Base-by-base conservation (phyloP, 2,113 vertebrate genomes). In the Heterocephalus glaber region DNA sequence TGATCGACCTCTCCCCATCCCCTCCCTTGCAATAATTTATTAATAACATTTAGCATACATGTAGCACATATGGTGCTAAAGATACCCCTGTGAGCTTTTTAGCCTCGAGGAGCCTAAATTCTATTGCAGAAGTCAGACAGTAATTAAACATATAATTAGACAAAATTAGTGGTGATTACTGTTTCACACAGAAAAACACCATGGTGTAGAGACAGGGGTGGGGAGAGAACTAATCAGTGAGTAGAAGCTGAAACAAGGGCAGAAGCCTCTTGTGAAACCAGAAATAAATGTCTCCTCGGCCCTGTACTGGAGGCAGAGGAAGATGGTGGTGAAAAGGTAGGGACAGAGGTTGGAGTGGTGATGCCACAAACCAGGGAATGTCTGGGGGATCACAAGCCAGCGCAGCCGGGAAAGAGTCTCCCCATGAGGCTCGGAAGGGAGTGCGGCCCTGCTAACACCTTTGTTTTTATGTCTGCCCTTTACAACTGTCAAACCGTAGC, bases 71-170 rank as follows among this genome's bases (percentile, higher is more conserved):
- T 58, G 77, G 10, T 72, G 76, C 56, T 80, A 1, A 92, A 85
- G 84, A 56, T 14, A 56, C 0, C 0, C 87, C 74, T 4, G 0
- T 83, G 58, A 60, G 47, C 38, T 70, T 72, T 76, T 28, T 38
- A 60, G 66, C 49, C 66, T 80, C 38, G 38, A 61, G 93, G 44
- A 93, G 83, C 80, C 93, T 65, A 83, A 58, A 52, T 93, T 84
- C 41, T 79, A n/a, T 16, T 81, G 74, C 74, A 91, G 41, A n/a
- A 89, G 61, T 86, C 74, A 94, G 96, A 86, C 49, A 44, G 5
- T 93, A 93, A 82, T 92, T 63, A 92, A 95, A 72, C 74, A 65
- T 66, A 63, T 61, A 82, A 91, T 95, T 94, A 92, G 74, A 60
- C 58, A 84, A 82, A 93, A 65, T 93, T 52, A 70, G 90, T 54